Base-by-base conservation (phyloP, 2,888 invertebrate genomes). In the Hypomecis punctinalis region DNA sequence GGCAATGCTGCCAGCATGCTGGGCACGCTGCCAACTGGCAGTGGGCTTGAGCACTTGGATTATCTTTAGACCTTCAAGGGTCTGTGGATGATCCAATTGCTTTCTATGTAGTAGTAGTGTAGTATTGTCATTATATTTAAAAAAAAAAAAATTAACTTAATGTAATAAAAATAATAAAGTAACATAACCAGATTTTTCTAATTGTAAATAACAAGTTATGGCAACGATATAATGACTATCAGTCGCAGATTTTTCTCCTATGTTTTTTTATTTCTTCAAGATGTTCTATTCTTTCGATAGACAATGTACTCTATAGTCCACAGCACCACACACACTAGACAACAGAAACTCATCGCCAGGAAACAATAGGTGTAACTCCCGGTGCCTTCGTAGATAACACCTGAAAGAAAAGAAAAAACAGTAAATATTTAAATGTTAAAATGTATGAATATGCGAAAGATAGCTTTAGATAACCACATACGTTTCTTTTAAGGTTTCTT, bases 291-390 rank as follows among this genome's bases (percentile, higher is more conserved):
- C 59, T 79, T 82, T 46, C 83, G 78, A 64, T 84, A 86, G 5
- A 88, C 74, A 40, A 86, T 75, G 68, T 82, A 88, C 79, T 96
- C 96, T 52, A 95, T 83, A 42, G 93, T 88, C 96, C 96, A 97
- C 0, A 96, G 94, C 39, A 96, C 89, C 6, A 95, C 94, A 78
- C 96, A 96, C 5, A 95, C 78, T 43, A 94, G 86, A 84, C 95
- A 95, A 67, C 95, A 94, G 40, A 94, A 89, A 68, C 96, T 95
- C 78, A 96, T 93, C 3, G 95, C 93, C 61, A 96, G 91, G 79
- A 96, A 96, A 63, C 95, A 95, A 75, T 95, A 89, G 7, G 93
- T 85, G 76, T 95, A 96, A 75, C 95, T 95, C 10, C 94, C 91
- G 0, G 96, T 96, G 47, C 91, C 85, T 77, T 88, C 88, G 60